Evolutionary conservation across 2,888 invertebrate genomes (phyloP), one percentile per base, ranked within the genome.

Genomic region (Lutraria lutraria): DNA sequence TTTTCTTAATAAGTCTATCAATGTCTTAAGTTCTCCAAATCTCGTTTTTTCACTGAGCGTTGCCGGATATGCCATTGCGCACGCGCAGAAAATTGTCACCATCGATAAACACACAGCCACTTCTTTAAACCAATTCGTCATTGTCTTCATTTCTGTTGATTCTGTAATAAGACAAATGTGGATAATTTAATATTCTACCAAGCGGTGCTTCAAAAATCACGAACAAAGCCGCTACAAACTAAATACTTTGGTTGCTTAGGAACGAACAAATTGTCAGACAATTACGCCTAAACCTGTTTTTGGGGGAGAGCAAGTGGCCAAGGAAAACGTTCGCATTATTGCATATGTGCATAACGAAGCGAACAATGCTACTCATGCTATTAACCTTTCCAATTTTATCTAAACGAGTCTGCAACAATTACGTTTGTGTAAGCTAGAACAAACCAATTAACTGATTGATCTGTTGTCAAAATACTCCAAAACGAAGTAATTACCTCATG

Each of bases 1-100:
- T 84, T 91, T 85, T 72, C 86, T 87, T 60, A 91, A 54, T 86
- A 89, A 88, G 60, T 89, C 81, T 21, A 91, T 54, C 25, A 91
- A 76, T 34, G 83, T 83, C 53, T 88, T 84, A 21, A 91, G 81
- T 31, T 89, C 83, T 56, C 79, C 81, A 34, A 56, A 81, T 53
- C 87, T 81, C 76, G 52, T 63, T 19, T 83, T 82, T 43, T 31
- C 56, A 25, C 68, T 82, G 60, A 85, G 86, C 68, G 87, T 81
- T 72, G 87, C 68, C n/a, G 89, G 87, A 85, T 56, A 89, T 56
- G 81, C 54, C 68, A 85, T 53, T 89, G 82, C 89, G 87, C 89
- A 82, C 81, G 87, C 87, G 89, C 84, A 89, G 31, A 87, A 63
- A 34, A 89, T 60, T 56, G 76, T 76, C 63, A 89, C 16, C n/a